Conservation (phyloP, 2,888 invertebrate genomes). For the Toxonevra muliebris region DNA sequence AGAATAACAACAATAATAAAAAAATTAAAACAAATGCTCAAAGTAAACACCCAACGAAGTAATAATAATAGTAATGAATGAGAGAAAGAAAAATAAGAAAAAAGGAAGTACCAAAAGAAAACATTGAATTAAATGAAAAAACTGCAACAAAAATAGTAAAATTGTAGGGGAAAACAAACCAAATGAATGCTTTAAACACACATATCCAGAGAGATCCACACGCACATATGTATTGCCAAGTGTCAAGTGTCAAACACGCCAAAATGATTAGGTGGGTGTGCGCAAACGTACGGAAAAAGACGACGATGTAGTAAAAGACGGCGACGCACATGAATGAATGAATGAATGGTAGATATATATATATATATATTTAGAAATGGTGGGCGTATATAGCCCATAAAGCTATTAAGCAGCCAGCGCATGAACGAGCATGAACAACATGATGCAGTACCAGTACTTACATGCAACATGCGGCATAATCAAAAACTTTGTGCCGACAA, state of each 20-base stretch:
- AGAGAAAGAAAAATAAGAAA: neutral
- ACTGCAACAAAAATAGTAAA: constrained; percentile 3
- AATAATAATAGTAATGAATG: neutral
- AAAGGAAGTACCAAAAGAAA: neutral
- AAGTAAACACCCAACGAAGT: neutral
- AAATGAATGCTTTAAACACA: constrained; percentile 8
- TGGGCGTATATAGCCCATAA: too few relatives aligned
- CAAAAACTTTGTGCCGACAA: too few relatives aligned
- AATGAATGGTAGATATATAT: too few relatives aligned
- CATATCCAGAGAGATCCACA: constrained; percentile 10
- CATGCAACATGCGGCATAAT: too few relatives aligned
- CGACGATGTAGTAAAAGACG: too few relatives aligned
- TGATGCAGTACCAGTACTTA: too few relatives aligned
- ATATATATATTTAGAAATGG: too few relatives aligned
- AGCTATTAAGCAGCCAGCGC: too few relatives aligned
- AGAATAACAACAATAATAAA: neutral
- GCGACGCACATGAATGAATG: too few relatives aligned
- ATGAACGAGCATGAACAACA: too few relatives aligned
- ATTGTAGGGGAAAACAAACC: neutral
- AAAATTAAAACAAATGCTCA: neutral
- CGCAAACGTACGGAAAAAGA: neutral
- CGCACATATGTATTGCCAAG: constrained; percentile 19
- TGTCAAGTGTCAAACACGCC: constrained; percentile 20
- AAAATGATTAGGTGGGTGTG: constrained; percentile 30
- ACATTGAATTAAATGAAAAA: constrained; percentile 12